These are phyloP conservation scores for Coccyzus lansbergi DNA, from an alignment of 2,797 vertebrate genomes.

Conservation along the genomic window DNA sequence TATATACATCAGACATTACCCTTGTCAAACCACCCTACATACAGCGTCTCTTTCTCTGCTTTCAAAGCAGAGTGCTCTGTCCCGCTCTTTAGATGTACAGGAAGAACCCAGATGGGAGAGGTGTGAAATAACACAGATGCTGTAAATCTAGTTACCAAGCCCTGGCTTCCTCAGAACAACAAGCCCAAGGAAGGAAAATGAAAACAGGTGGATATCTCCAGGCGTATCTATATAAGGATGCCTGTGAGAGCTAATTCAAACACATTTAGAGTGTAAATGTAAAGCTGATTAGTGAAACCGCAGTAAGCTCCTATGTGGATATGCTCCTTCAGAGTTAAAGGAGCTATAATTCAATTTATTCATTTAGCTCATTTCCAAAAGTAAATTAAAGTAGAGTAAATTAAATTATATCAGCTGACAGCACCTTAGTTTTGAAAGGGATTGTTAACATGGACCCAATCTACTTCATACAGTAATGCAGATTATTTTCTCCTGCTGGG, in stretches of 20 bases:
- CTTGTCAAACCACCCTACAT: neutral
- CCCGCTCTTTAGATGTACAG: neutral
- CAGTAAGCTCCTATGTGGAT: slow-evolving; percentile 48
- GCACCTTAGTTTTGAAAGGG: slow-evolving; percentile 55
- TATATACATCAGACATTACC: neutral
- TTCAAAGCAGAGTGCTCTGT: neutral
- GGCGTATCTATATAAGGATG: neutral
- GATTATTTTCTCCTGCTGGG: slow-evolving; percentile 16
- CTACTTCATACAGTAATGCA: slow-evolving; percentile 1
- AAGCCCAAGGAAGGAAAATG: neutral
- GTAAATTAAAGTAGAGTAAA: slow-evolving; percentile 60
- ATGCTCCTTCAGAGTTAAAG: slow-evolving; percentile 50
- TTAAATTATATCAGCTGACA: slow-evolving; percentile 61
- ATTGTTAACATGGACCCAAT: neutral
- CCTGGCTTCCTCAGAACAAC: neutral
- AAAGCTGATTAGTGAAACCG: slow-evolving; percentile 62
- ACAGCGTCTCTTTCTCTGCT: neutral
- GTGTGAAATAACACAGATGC: neutral
- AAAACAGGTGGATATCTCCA: slow-evolving; percentile 38
- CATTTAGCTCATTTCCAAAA: slow-evolving; percentile 66
- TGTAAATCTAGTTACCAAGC: neutral
- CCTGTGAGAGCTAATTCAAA: slow-evolving; percentile 61
- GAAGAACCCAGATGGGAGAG: neutral
- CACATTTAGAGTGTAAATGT: slow-evolving; percentile 54
- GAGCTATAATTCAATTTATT: slow-evolving; percentile 65